A percentile compares a stretch with the other conserved stretches of the same genome.
Evolutionary conservation across 2,797 vertebrate genomes (phyloP).

Genomic region (Coregonus sp.): DNA sequence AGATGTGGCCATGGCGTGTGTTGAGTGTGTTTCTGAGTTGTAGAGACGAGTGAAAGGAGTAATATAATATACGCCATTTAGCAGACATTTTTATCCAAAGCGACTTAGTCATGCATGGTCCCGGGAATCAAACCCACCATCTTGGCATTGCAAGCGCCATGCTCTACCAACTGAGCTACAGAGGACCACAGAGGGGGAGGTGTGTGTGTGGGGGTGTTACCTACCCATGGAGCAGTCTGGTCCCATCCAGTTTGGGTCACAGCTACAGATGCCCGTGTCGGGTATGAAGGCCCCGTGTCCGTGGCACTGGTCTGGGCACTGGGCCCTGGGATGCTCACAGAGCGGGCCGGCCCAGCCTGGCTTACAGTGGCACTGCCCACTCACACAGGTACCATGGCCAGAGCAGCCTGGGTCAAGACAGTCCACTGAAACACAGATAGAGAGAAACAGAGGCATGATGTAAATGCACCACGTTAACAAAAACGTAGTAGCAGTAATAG

Average conservation of each 20-base stretch:
- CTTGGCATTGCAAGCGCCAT: too few relatives aligned
- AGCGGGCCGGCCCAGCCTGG: conserved; percentile 83
- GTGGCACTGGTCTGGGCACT: conserved; percentile 88
- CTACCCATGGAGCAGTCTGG: conserved; percentile 89
- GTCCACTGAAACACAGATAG: conserved; percentile 65
- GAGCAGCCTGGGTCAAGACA: conserved; percentile 86
- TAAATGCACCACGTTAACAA: not conserved
- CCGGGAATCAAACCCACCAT: too few relatives aligned
- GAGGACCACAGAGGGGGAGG: not conserved
- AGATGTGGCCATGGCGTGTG: not conserved
- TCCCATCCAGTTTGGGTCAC: conserved; percentile 89
- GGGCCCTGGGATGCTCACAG: conserved; percentile 82
- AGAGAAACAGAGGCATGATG: not conserved
- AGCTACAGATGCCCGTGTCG: conserved; percentile 85
- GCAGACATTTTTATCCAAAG: too few relatives aligned
- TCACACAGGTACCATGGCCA: conserved; percentile 84
- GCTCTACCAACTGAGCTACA: too few relatives aligned
- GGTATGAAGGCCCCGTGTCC: conserved; percentile 83
- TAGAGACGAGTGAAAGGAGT: too few relatives aligned
- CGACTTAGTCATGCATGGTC: too few relatives aligned
- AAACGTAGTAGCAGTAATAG: not conserved
- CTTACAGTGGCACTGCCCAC: conserved; percentile 86
- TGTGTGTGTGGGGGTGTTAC: conserved; percentile 29
- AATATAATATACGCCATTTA: too few relatives aligned
- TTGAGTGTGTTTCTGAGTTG: not conserved